These are phyloP conservation scores for Sipha maydis DNA, from an alignment of 2,888 invertebrate genomes.

Conservation along the genomic window DNA sequence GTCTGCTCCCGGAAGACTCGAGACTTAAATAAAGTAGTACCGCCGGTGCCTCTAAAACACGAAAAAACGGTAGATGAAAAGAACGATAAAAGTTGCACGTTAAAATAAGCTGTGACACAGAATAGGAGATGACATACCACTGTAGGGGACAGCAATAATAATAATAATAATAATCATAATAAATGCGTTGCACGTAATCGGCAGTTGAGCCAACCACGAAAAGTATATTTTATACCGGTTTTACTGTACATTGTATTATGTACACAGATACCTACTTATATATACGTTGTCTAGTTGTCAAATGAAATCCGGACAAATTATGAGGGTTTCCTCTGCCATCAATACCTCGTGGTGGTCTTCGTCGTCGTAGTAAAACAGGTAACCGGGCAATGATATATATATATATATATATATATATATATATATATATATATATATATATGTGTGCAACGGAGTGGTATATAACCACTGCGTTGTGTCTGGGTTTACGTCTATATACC, in stretches of 20 bases:
- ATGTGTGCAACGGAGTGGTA: not conserved
- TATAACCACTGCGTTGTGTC: too few species aligned
- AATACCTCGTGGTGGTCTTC: not conserved
- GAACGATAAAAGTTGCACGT: not conserved
- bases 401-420: too few species aligned
- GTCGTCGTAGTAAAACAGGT: not conserved
- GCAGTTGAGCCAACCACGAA: not conserved
- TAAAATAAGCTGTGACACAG: too few species aligned
- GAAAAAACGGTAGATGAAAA: not conserved
- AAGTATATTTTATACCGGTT: too few species aligned
- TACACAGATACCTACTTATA: not conserved
- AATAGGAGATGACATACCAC: not conserved
- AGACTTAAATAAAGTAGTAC: too few species aligned
- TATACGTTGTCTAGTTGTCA: not conserved
- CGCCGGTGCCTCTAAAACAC: not conserved
- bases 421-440: not conserved
- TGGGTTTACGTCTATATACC: not conserved
- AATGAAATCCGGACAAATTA: conserved; percentile 52
- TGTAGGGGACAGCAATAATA: not conserved
- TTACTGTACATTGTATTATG: not conserved
- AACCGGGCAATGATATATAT: not conserved
- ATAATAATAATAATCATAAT: not conserved
- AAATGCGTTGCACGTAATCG: not conserved
- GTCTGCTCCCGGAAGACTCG: too few species aligned
- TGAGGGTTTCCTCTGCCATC: conserved; percentile 26